Conservation (phyloP, 2,888 invertebrate genomes). For the Troides helena region DNA sequence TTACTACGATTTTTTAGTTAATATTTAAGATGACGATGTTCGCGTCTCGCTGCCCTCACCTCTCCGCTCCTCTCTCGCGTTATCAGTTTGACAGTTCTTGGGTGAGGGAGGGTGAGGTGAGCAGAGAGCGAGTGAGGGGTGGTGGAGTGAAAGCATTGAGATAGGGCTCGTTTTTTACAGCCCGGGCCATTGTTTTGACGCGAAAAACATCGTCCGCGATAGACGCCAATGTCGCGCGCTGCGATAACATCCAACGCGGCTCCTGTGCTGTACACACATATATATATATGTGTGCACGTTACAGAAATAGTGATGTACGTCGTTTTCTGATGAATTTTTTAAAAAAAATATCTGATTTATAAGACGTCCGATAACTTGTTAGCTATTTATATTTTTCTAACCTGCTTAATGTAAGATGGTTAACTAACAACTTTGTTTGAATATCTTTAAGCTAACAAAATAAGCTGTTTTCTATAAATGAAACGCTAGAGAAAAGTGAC, state of each 20-base stretch:
- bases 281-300: neutral
- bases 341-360: no score
- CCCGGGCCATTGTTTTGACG: conserved; percentile 34
- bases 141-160: conserved; percentile 39
- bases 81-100: conserved; percentile 59
- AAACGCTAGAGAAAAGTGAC: no score
- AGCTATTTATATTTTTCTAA: no score
- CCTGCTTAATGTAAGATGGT: no score
- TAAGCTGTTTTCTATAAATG: no score
- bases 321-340: conserved; percentile 1
- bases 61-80: conserved; percentile 45
- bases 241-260: conserved; percentile 16
- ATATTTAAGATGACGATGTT: conserved; percentile 70
- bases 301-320: conserved; percentile 3
- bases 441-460: no score
- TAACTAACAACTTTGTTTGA: no score
- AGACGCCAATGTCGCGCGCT: conserved; percentile 18
- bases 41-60: conserved; percentile 42
- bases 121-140: no score
- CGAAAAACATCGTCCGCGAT: conserved; percentile 29
- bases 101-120: neutral
- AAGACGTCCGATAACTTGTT: no score
- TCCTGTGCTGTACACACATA: neutral
- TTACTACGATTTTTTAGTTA: no score
- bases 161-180: conserved; percentile 36